Evolutionary conservation across 2,113 vertebrate genomes (phyloP), one percentile per base, ranked within the genome.

Genomic region (Phoxinus phoxinus): DNA sequence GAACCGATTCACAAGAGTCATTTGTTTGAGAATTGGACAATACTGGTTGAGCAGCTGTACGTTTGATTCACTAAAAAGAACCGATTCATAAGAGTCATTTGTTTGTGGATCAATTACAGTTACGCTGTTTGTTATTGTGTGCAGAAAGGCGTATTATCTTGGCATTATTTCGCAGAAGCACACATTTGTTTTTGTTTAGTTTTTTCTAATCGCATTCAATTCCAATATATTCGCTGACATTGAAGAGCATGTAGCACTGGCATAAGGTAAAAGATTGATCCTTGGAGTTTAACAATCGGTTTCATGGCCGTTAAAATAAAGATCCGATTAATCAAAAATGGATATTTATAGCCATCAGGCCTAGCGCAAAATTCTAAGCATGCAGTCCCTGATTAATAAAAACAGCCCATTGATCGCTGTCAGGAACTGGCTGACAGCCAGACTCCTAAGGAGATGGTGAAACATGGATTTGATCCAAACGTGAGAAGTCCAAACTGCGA

Each of bases 341-440:
- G 0, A 48, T 76, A 12, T 53, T 51, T 76, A 30, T 53, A 19
- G 46, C 46, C 74, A n/a, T n/a, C n/a, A 76, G 15, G n/a, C 48
- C 15, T 19, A 76, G 17, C 21, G 48, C 27, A 76, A 53, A 51
- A 19, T 4, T 25, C n/a, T 32, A 80, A 74, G 75, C 17, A 69
- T 48, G 2, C 61, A 32, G 21, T 35, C 41, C 15, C 44, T 69
- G 27, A 69, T 69, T 8, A 32, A 67, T 53, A 81, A 51, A 81
- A 48, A 81, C 27, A 32, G 80, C 27, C 69, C 61, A 69, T 37
- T 74, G 65, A 48, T 77, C 53, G 61, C 37, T 44, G 15, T 41
- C 81, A 59, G 51, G 56, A 30, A 21, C 74, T 79, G 85, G 84
- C 41, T 78, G 63, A 84, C 63, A 25, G 27, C 71, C 56, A 84